Evolutionary conservation across 2,113 vertebrate genomes (phyloP).

Genomic region (Hyperoodon ampullatus): DNA sequence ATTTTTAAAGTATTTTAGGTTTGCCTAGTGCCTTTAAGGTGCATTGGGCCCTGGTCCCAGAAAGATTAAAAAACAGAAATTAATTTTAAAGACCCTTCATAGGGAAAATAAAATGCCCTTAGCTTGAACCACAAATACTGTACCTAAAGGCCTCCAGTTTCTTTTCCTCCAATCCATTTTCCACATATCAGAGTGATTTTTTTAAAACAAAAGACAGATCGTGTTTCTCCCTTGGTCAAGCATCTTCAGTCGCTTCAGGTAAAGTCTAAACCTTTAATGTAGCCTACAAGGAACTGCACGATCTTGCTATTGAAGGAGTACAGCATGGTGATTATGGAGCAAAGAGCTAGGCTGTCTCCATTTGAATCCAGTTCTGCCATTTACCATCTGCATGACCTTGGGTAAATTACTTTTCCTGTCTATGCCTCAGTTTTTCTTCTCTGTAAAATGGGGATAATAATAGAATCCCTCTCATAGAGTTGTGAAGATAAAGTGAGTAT

Average conservation of each 20-base stretch:
- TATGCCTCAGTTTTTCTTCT: background rate
- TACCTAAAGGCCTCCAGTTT: background rate
- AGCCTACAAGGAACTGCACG: background rate
- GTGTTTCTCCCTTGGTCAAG: background rate
- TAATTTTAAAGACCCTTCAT: slow-evolving; percentile 3
- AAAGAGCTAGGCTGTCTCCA: background rate
- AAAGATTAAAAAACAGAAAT: slow-evolving; percentile 59
- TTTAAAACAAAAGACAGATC: background rate
- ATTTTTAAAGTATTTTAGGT: slow-evolving; percentile 22
- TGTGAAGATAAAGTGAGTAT: background rate
- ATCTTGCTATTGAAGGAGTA: background rate
- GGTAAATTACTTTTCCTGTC: background rate
- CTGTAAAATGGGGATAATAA: slow-evolving; percentile 10
- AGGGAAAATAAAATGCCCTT: background rate
- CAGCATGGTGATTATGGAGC: background rate
- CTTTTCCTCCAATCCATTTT: background rate
- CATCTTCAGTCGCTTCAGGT: background rate
- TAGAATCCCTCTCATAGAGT: background rate
- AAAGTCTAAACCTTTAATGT: background rate
- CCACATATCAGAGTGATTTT: background rate
- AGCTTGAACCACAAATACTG: background rate
- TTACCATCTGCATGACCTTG: background rate
- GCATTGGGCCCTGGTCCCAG: background rate
- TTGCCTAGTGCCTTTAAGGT: background rate
- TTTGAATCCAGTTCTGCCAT: background rate